Percentiles rank a stretch among this genome's conserved stretches.
These are phyloP conservation scores for Ursus arctos DNA, from an alignment of 2,113 vertebrate genomes.

Conservation along the genomic window DNA sequence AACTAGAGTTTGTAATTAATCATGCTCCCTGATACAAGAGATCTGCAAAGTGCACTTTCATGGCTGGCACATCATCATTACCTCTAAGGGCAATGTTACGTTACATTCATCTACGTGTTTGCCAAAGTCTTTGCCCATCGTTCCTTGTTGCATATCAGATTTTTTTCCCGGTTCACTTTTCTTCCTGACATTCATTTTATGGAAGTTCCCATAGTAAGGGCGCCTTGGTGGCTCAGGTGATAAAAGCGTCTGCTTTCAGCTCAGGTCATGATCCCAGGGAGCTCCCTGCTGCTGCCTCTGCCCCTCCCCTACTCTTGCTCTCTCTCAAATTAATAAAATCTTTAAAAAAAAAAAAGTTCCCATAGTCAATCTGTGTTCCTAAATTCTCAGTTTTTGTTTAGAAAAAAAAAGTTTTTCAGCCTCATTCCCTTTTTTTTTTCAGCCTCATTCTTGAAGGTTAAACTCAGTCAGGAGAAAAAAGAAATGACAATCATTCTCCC, in stretches of 20 bases:
- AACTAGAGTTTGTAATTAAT: not conserved
- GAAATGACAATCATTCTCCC: not conserved
- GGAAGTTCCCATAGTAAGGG: not conserved
- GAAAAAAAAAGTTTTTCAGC: not conserved
- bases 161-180: not conserved
- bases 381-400: not conserved
- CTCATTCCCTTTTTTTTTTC: not conserved
- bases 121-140: not conserved
- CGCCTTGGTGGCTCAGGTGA: too few species aligned
- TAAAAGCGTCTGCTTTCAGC: too few species aligned
- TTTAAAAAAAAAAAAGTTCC: not conserved
- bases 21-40: not conserved
- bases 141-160: not conserved
- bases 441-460: slow-evolving; percentile 10
- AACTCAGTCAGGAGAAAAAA: not conserved
- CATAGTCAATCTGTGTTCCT: not conserved
- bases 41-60: not conserved
- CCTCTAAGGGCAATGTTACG: not conserved
- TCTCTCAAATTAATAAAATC: too few species aligned
- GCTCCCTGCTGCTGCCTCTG: too few species aligned
- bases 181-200: not conserved
- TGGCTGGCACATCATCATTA: not conserved
- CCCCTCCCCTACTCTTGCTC: too few species aligned
- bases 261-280: too few species aligned
- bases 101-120: not conserved